These are phyloP conservation scores for Clivina fossor DNA, from an alignment of 2,888 invertebrate species.

Conservation along the genomic window DNA sequence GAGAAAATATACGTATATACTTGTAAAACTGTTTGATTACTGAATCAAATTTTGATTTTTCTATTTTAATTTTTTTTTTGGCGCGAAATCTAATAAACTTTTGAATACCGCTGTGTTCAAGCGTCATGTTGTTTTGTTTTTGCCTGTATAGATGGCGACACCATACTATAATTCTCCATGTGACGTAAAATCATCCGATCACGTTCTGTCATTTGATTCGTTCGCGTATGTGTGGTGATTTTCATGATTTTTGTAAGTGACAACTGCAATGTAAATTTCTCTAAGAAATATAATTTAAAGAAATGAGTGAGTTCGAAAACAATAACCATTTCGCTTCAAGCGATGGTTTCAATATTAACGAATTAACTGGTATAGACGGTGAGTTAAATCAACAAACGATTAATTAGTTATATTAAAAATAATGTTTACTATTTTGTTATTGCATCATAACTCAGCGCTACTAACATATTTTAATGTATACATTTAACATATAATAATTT, in stretches of 20 bases:
- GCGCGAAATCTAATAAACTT: too few relatives aligned
- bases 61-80: too few relatives aligned
- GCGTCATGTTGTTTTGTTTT: too few relatives aligned
- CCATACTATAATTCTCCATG: conserved; percentile 5
- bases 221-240: conserved; percentile 51
- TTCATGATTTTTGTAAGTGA: conserved; percentile 41
- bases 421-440: conserved; percentile 19
- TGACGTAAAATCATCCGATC: conserved; percentile 68
- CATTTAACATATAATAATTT: conserved; percentile 11
- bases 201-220: conserved; percentile 60
- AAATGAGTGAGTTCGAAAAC: conserved; percentile 44
- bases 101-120: too few relatives aligned
- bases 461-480: not conserved
- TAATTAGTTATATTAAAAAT: conserved; percentile 20
- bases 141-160: conserved; percentile 31
- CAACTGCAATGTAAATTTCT: conserved; percentile 35
- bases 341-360: conserved; percentile 67
- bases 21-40: conserved; percentile 22
- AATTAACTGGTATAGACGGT: conserved; percentile 72
- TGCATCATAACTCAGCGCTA: conserved; percentile 17
- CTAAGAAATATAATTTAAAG: conserved; percentile 48
- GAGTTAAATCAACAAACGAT: conserved; percentile 43
- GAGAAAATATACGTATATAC: conserved; percentile 30
- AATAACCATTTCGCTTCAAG: conserved; percentile 52
- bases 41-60: not conserved